Evolutionary conservation across 1,140 invertebrate species (phyloP).

Genomic region (Leptoteleia sp.): DNA sequence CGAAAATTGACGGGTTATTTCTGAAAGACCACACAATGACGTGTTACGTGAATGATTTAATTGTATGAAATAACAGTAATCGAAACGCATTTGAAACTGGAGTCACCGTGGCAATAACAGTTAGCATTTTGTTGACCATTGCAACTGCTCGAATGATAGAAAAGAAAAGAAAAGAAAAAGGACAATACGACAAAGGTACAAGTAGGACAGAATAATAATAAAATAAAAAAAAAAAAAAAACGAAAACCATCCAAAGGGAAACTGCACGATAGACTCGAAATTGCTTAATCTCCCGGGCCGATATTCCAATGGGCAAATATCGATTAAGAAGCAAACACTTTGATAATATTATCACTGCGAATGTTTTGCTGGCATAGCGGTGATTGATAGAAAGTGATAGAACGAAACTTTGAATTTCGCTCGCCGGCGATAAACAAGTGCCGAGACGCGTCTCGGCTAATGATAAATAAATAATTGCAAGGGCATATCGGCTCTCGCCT

Average conservation of each 20-base stretch:
- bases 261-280: no score
- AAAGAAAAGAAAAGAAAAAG: neutral
- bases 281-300: conserved; percentile 23
- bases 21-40: conserved; percentile 10
- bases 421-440: conserved; percentile 25
- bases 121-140: conserved; percentile 8
- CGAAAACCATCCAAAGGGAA: no score
- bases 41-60: conserved; percentile 8
- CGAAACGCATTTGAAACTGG: conserved; percentile 1
- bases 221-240: no score
- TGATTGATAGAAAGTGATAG: conserved; percentile 34
- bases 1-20: conserved; percentile 3
- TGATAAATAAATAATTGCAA: conserved; percentile 16
- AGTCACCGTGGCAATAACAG: conserved; percentile 42
- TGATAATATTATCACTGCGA: conserved; percentile 36
- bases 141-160: neutral
- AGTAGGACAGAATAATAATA: no score
- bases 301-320: conserved; percentile 19
- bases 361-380: conserved; percentile 19
- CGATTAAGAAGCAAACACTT: conserved; percentile 25
- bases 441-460: neutral
- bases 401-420: conserved; percentile 38
- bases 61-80: conserved; percentile 12
- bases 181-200: no score
- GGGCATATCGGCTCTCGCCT: conserved; percentile 15